These are phyloP conservation scores for Eucera pruinosa DNA, from an alignment of 2,888 invertebrate genomes.

Conservation along the genomic window DNA sequence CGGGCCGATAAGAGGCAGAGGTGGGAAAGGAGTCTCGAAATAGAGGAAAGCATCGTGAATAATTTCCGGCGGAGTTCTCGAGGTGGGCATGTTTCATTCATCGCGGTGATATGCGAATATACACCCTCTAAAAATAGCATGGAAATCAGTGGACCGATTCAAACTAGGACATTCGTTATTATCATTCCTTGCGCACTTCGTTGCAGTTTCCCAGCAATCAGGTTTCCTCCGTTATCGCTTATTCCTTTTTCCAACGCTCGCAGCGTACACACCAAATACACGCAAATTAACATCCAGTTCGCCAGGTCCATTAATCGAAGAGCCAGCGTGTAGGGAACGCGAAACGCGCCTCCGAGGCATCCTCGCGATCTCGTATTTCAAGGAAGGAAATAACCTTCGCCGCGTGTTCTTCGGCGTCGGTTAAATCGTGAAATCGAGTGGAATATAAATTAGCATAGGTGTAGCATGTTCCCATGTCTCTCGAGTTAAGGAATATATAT, in stretches of 20 bases:
- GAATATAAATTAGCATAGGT: background rate
- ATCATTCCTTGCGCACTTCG: background rate
- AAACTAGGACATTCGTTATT: slow-evolving; percentile 6
- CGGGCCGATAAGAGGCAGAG: background rate
- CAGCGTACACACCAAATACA: background rate
- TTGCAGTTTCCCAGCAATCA: slow-evolving; percentile 10
- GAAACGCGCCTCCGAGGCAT: background rate
- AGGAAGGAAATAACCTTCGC: background rate
- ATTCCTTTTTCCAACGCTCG: background rate
- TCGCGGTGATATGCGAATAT: slow-evolving; percentile 2
- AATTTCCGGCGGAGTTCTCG: background rate
- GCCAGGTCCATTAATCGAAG: background rate
- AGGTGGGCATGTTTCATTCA: slow-evolving; percentile 21
- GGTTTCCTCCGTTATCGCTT: slow-evolving; percentile 10
- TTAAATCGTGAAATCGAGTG: background rate
- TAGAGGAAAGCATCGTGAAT: slow-evolving; percentile 2
- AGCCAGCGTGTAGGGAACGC: background rate
- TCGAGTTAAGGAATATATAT: background rate
- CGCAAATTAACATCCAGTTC: slow-evolving; percentile 12
- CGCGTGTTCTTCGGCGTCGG: too few species aligned
- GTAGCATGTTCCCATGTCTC: background rate
- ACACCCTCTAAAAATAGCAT: slow-evolving; percentile 8
- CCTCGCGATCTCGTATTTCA: background rate
- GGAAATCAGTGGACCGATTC: slow-evolving; percentile 1
- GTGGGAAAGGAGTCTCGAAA: background rate